phyloP scores from a whole-genome alignment of 2,888 invertebrate species.

The Anarsia innoxiella region DNA sequence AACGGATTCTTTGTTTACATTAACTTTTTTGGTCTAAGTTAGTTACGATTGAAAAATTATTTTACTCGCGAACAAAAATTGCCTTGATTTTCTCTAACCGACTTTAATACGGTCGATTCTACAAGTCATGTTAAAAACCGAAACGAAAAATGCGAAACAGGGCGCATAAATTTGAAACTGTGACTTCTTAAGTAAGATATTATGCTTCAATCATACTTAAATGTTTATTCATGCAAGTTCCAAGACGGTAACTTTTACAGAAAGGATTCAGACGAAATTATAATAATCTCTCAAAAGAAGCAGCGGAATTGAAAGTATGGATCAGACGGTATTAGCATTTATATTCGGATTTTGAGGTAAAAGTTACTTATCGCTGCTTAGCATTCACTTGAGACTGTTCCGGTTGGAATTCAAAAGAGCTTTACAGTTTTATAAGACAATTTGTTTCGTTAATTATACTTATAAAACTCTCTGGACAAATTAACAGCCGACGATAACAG shows the following conservation, averaged over 20 bases:
- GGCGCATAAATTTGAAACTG: constrained; percentile 15
- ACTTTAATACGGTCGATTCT: too few relatives aligned
- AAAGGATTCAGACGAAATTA: constrained; percentile 64
- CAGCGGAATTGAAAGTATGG: constrained; percentile 60
- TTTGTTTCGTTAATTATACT: constrained; percentile 5
- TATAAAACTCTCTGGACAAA: too few relatives aligned
- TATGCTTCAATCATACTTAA: constrained; percentile 22
- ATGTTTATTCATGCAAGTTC: constrained; percentile 51
- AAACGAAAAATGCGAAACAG: constrained; percentile 14
- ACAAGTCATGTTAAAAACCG: too few relatives aligned
- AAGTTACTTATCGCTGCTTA: constrained; percentile 60
- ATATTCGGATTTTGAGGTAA: constrained; percentile 61
- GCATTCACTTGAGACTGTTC: constrained; percentile 25
- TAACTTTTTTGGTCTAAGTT: too few relatives aligned
- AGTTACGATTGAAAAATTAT: too few relatives aligned
- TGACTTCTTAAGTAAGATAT: constrained; percentile 13
- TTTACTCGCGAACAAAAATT: too few relatives aligned
- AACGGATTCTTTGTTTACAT: too few relatives aligned
- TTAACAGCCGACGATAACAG: too few relatives aligned
- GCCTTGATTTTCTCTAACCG: too few relatives aligned
- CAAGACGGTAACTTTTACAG: constrained; percentile 43
- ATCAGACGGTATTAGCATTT: constrained; percentile 65
- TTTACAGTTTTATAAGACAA: constrained; percentile 7
- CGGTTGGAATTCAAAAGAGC: not conserved
- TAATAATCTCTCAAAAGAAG: constrained; percentile 66